Evolutionary conservation across 2,888 invertebrate species (phyloP), one percentile per base, ranked within the genome.

Genomic region (Megaustenia siamemsis): DNA sequence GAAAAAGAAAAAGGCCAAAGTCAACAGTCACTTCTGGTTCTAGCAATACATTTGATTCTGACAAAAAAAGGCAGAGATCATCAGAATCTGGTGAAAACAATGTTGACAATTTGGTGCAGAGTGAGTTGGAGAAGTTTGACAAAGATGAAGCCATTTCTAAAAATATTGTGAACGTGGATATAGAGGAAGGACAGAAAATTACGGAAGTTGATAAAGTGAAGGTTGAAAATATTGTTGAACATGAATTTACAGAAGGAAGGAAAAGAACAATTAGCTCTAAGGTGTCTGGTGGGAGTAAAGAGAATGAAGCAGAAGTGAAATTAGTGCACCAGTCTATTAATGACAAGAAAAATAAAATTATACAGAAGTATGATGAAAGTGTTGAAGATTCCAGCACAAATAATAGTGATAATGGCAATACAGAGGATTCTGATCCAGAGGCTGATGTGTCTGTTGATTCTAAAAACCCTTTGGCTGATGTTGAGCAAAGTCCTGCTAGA

Each of bases 1-100:
- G 63, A 28, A 82, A 69, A 69, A 69, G 80, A 18, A 75, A 83
- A 83, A 75, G 81, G 79, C 75, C 75, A 53, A 63, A 71, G 15
- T 40, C 38, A 60, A 81, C 49, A 32, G 76, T 38, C 21, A 66
- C 68, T 45, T 32, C 49, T n/a, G 78, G 35, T 18, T 56, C 40
- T 63, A 24, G 8, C 28, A 32, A 53, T 35, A 15, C 10, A 68
- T 4, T 35, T 32, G 1, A 38, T 35, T 6, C 8, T 6, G 60
- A 56, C 35, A 83, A 38, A 3, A 49, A 78, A 60, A 63, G 84
- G 8, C 73, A 68, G 60, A 82, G 73, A 63, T 68, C n/a, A 28
- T 49, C 10, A 21, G n/a, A 24, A 32, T 73, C 32, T 73, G 49
- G 18, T 60, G 86, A 82, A 6, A 84, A 66, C 69, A 84, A 38